Base-by-base conservation (phyloP, 2,888 invertebrate species). In the Rotaria macrura region DNA sequence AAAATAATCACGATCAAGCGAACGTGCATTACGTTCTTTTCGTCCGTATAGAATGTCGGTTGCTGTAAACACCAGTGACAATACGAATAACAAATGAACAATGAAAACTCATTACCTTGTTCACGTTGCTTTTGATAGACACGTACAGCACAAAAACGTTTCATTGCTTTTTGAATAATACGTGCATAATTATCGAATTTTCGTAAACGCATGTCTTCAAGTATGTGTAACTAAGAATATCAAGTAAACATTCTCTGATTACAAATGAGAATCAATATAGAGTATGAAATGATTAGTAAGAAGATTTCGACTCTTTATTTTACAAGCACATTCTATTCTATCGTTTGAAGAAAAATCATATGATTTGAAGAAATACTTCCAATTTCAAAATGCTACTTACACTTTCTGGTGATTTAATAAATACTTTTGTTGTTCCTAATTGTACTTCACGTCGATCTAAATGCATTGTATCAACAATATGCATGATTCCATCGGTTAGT, bases 191-290 rank as follows among this genome's bases (percentile, higher is more conserved):
- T 91, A 89, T 94, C 93, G 90, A 92, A 94, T 89, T 93, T 93
- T 87, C 93, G 90, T 88, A 94, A 94, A 83, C 94, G 90, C 88
- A 93, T 91, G 89, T 94, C 94, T 89, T 94, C 94, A 88, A 94
- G 89, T 89, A 93, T 91, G 89, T 94, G 94, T 84, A 94, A 90
- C 93, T 93, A 89, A n/a, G 90, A 88, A 83, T 86, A 74, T 85
- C 85, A 25, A 47, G 5, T n/a, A 72, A 87, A 34, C n/a, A 49
- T n/a, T 49, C 6, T 7, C 5, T 10, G 5, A 43, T 10, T 43
- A 43, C 10, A 43, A 43, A 10, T 7, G 5, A 43, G 10, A 43
- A 43, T 43, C 10, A 43, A 43, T 43, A 10, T 7, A 43, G 10
- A 10, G 10, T 43, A 43, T 10, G 5, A 10, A 43, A 43, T 43